Percentiles rank a stretch among this genome's conserved stretches.
These are phyloP conservation scores for Etia nguti DNA, from an alignment of 2,113 vertebrate species.

Conservation along the genomic window DNA sequence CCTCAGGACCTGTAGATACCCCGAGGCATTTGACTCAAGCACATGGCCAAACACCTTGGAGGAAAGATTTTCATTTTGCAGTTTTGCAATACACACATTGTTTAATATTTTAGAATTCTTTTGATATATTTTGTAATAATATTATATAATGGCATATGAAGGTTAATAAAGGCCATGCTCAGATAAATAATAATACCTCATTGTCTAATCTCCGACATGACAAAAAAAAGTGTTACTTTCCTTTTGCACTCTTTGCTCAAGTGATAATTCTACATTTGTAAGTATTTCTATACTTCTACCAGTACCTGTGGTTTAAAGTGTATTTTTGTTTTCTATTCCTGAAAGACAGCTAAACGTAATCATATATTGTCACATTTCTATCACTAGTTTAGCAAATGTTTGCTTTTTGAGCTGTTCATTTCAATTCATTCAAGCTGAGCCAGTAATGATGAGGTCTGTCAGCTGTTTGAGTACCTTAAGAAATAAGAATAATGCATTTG, in stretches of 20 bases:
- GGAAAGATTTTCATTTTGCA: not conserved
- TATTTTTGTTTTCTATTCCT: not conserved
- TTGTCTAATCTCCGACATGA: not conserved
- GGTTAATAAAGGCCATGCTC: not conserved
- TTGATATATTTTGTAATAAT: not conserved
- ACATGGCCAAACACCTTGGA: slow-evolving; percentile 23
- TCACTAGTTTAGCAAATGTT: not conserved
- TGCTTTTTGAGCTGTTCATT: not conserved
- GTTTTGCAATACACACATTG: not conserved
- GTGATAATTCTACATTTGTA: not conserved
- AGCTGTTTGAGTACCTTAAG: not conserved
- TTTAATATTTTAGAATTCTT: not conserved
- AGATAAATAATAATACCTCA: not conserved
- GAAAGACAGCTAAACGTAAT: not conserved
- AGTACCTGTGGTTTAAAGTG: not conserved
- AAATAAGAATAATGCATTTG: not conserved
- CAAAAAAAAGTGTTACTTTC: not conserved
- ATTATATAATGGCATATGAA: not conserved
- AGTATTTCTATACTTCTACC: not conserved
- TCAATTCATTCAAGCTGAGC: not conserved
- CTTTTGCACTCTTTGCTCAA: not conserved
- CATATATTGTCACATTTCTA: not conserved
- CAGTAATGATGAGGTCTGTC: not conserved
- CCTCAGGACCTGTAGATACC: slow-evolving; percentile 13
- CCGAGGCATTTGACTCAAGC: slow-evolving; percentile 28